phyloP scores from a whole-genome alignment of 2,113 vertebrate species.

The Oxyura jamaicensis region DNA sequence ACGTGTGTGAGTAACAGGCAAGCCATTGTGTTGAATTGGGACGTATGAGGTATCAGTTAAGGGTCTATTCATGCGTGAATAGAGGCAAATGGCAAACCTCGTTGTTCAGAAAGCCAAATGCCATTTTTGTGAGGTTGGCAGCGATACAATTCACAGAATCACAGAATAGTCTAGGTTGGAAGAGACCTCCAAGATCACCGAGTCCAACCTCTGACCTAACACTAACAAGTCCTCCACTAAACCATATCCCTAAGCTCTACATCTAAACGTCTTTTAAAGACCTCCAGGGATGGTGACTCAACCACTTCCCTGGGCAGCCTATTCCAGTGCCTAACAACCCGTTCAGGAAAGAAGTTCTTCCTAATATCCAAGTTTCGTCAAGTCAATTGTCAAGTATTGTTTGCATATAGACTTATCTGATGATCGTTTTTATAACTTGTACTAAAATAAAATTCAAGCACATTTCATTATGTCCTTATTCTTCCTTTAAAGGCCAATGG shows the following conservation, averaged over 20 bases:
- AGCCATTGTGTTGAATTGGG: background rate
- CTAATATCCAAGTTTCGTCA: too few species aligned
- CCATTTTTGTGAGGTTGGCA: background rate
- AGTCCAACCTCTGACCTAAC: too few species aligned
- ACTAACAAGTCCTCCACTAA: too few species aligned
- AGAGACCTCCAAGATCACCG: too few species aligned
- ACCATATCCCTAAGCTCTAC: too few species aligned
- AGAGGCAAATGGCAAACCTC: background rate
- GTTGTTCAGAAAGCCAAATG: background rate
- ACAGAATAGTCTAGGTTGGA: too few species aligned
- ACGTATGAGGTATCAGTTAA: background rate
- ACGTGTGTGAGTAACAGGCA: background rate
- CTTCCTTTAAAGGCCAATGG: constrained; percentile 89
- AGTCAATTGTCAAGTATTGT: background rate
- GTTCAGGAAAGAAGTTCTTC: too few species aligned
- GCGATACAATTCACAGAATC: too few species aligned
- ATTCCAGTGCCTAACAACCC: too few species aligned
- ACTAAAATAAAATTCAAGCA: background rate
- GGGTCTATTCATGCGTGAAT: background rate
- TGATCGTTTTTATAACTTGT: background rate
- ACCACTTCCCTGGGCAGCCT: too few species aligned
- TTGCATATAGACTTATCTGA: background rate
- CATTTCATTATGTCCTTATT: background rate
- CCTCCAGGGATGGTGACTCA: too few species aligned
- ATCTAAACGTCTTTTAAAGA: too few species aligned